A percentile compares a stretch with the other conserved stretches of the same genome.
Evolutionary conservation across 2,888 invertebrate species (phyloP).

Genomic region (Junonia oenone): DNA sequence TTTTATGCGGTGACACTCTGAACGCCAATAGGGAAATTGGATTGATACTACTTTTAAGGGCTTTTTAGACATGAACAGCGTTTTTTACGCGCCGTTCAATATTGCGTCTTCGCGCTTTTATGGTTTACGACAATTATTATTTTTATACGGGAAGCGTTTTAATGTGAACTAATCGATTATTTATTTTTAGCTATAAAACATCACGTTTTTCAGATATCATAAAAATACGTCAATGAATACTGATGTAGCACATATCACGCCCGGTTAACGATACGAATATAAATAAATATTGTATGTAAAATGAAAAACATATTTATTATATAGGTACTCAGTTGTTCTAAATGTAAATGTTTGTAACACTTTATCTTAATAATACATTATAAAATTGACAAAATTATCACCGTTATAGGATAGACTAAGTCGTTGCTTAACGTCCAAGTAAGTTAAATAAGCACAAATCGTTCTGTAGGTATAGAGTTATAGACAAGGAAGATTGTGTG

Average conservation of each 20-base stretch:
- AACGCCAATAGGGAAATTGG: conserved; percentile 75
- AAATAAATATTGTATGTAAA: not conserved
- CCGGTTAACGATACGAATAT: not conserved
- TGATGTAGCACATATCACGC: not conserved
- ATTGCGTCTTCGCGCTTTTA: conserved; percentile 48
- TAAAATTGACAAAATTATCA: not conserved
- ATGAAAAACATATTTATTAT: not conserved
- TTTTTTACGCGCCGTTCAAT: conserved; percentile 58
- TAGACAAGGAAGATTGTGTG: conserved; percentile 4
- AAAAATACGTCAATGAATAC: conserved; percentile 5
- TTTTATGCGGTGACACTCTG: conserved; percentile 71
- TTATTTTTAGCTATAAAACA: conserved; percentile 2
- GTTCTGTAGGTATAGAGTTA: conserved; percentile 1
- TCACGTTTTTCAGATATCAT: not conserved
- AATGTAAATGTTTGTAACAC: too few relatives aligned
- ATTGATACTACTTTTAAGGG: conserved; percentile 75
- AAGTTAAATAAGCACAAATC: not conserved
- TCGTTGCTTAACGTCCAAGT: not conserved
- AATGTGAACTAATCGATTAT: conserved; percentile 10
- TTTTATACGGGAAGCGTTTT: conserved; percentile 35
- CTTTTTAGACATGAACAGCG: conserved; percentile 65
- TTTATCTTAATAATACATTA: too few relatives aligned
- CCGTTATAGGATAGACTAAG: not conserved
- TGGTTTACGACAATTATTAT: conserved; percentile 49
- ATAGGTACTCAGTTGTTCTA: too few relatives aligned